Evolutionary conservation across 1,140 invertebrate species (phyloP).

Genomic region (Pectinophora gossypiella): DNA sequence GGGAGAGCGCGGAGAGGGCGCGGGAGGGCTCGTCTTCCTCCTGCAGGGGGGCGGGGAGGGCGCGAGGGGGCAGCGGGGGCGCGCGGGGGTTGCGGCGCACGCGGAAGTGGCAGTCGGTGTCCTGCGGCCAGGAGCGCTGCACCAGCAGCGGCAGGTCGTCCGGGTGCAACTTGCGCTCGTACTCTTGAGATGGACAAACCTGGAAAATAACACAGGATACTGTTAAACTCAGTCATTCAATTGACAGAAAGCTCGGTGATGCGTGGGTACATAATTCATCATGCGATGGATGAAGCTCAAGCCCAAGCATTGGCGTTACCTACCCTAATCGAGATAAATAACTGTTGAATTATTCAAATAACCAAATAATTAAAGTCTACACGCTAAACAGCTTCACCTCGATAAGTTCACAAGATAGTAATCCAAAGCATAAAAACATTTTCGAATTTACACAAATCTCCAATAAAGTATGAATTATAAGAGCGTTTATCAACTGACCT

Average conservation of each 20-base stretch:
- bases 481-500: constrained; percentile 77
- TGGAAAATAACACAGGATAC: constrained; percentile 31
- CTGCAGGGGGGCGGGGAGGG: constrained; percentile 20
- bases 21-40: constrained; percentile 55
- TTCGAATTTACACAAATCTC: too few species aligned
- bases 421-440: too few species aligned
- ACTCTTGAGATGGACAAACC: constrained; percentile 82
- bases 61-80: constrained; percentile 77
- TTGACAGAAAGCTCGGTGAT: too few species aligned
- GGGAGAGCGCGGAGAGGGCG: constrained; percentile 59
- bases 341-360: too few species aligned
- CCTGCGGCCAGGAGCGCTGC: constrained; percentile 84
- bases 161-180: constrained; percentile 90
- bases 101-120: constrained; percentile 82
- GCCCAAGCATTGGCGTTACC: too few species aligned
- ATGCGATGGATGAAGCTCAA: too few species aligned
- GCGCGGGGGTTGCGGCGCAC: constrained; percentile 87
- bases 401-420: too few species aligned
- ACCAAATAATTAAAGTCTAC: too few species aligned
- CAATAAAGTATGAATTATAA: neutral
- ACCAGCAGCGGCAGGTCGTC: constrained; percentile 90
- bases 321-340: too few species aligned
- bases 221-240: too few species aligned
- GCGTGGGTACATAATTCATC: too few species aligned
- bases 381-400: too few species aligned